phyloP scores from a whole-genome alignment of 1,140 invertebrate species.

The Tetramorium simillimum region DNA sequence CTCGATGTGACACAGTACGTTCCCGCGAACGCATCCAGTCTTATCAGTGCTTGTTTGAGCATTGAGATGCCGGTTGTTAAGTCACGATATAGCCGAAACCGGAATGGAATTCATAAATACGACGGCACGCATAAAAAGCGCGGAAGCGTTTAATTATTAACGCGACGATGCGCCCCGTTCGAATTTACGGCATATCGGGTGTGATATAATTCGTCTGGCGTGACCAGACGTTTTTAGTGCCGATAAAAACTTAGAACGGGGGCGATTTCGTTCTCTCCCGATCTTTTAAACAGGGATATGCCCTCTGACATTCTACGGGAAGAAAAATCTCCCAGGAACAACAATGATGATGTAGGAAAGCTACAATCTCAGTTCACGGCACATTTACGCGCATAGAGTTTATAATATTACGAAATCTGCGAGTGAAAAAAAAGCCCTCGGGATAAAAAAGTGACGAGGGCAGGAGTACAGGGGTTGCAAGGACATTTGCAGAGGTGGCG shows the following conservation, averaged over 20 bases:
- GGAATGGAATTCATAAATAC: constrained; percentile 19
- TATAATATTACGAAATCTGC: constrained; percentile 60
- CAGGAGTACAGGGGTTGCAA: constrained; percentile 17
- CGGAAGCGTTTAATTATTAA: neutral
- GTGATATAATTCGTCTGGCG: constrained; percentile 38
- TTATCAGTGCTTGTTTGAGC: neutral
- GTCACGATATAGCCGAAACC: neutral
- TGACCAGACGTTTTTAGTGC: neutral
- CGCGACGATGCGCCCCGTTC: too few species aligned
- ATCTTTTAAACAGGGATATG: neutral
- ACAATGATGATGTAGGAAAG: constrained; percentile 18
- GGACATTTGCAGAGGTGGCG: constrained; percentile 14
- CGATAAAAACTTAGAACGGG: constrained; percentile 35
- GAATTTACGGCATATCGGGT: constrained; percentile 7
- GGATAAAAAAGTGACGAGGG: constrained; percentile 34
- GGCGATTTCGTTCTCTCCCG: neutral
- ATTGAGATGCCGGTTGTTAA: constrained; percentile 17
- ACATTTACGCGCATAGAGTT: constrained; percentile 50
- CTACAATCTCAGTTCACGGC: constrained; percentile 57
- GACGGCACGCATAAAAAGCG: neutral
- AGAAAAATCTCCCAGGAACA: constrained; percentile 51
- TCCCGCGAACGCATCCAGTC: neutral
- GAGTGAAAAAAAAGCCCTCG: constrained; percentile 5
- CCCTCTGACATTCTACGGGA: constrained; percentile 28
- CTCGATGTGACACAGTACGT: neutral